Evolutionary conservation across 2,113 vertebrate species (phyloP), one percentile per base, ranked within the genome.

Genomic region (Spheniscus mendiculus): DNA sequence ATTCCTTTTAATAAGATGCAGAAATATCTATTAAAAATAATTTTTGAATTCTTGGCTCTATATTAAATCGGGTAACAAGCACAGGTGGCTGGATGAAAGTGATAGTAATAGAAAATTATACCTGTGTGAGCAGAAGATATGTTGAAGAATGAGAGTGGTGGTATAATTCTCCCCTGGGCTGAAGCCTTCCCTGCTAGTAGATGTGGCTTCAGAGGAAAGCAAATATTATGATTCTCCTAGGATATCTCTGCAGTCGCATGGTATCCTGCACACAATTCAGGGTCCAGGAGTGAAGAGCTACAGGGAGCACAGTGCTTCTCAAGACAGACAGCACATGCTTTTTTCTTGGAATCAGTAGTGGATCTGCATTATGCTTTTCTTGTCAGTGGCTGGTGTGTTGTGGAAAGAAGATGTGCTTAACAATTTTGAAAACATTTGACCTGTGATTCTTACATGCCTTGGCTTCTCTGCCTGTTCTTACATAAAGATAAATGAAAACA

Each of bases 111-210:
- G 23, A 52, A 66, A 66, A 14, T 17, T 70, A 26, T 2, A 56
- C 22, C 32, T 55, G 22, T 78, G 19, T 0, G 3, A 84, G 38
- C 29, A 34, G 42, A 15, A 32, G 15, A 3, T 26, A 4, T 1
- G 5, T 23, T 53, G 22, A 72, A 59, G 63, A 72, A 38, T 16
- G 38, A 22, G 36, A 61, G 21, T 11, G 15, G 26, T 52, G 36
- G 29, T 55, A 1, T 62, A 40, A 20, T 67, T 52, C 25, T 27
- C 6, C 6, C 9, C 14, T 42, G 45, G 15, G 25, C 29, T 83
- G 29, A 77, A 19, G 38, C 25, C 16, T 80, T 50, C 50, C 22
- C 23, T 38, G 11, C 7, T 23, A 18, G 14, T 36, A 69, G 34
- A 26, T 30, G 5, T 73, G n/a, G 22, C n/a, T 71, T 81, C 66